phyloP scores from a whole-genome alignment of 2,797 vertebrate species.

The Decapterus maruadsi region DNA sequence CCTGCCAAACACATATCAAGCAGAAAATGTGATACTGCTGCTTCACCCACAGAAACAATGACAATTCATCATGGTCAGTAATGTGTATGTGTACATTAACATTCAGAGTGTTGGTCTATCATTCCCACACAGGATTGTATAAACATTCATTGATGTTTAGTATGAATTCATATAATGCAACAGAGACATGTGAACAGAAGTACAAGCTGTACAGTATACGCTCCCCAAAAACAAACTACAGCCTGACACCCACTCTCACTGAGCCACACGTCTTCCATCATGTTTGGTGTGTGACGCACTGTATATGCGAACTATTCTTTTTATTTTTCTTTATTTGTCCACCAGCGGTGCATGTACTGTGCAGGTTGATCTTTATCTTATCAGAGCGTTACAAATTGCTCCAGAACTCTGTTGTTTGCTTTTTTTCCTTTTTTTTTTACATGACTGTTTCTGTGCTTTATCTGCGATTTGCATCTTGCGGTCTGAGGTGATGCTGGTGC shows the following conservation, averaged over 20 bases:
- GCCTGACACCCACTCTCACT: background rate
- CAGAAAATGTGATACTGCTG: background rate
- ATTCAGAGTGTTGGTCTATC: background rate
- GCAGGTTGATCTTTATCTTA: slow-evolving; percentile 40
- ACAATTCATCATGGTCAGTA: background rate
- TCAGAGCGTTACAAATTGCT: slow-evolving; percentile 39
- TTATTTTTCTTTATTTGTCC: slow-evolving; percentile 10
- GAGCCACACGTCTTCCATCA: background rate
- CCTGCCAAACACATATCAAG: background rate
- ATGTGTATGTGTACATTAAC: background rate
- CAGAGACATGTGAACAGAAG: background rate
- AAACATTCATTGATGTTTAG: background rate
- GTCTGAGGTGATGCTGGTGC: slow-evolving; percentile 27
- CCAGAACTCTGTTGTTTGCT: slow-evolving; percentile 7
- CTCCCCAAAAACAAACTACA: background rate
- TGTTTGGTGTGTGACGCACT: background rate
- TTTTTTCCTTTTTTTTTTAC: slow-evolving; percentile 13
- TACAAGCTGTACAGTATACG: background rate
- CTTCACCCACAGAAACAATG: background rate
- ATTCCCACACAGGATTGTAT: background rate
- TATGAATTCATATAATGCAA: background rate
- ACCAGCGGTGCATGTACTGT: slow-evolving; percentile 3
- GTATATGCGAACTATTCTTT: slow-evolving; percentile 1
- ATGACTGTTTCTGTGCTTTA: slow-evolving; percentile 12
- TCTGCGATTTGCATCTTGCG: slow-evolving; percentile 41